Evolutionary conservation across 2,113 vertebrate species (phyloP), one percentile per base, ranked within the genome.

Genomic region (Hemicordylus capensis): DNA sequence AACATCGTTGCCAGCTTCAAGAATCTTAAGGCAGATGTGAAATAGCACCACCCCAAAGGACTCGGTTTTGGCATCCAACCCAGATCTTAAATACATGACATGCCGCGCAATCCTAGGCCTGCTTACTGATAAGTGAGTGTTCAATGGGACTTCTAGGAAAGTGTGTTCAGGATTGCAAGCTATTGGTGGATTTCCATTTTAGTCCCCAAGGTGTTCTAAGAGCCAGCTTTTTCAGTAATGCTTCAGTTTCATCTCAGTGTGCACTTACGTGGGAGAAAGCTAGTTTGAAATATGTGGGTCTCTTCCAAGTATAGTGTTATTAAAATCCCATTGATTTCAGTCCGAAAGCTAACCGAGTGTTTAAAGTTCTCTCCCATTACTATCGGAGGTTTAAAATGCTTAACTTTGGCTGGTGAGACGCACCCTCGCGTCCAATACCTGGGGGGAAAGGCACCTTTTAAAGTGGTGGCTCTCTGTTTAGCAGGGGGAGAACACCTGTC

Each of bases 11-110:
- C 48, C 88, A 72, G 64, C 76, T 67, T 89, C 69, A 88, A 81
- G 74, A 87, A 44, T 14, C 4, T 78, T 88, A 58, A 31, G 81
- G 87, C 91, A 89, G 83, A 58, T 17, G 70, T 88, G 84, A 54
- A 79, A 79, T n/a, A n/a, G n/a, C 14, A 31, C 66, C 22, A 3
- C 64, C 64, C 39, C 64, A 7, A 64, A 34, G 42, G 59, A 15
- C 42, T 74, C n/a, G 46, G 42, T 12, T 59, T 80, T 26, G 34
- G 34, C 34, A 20, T 14, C 42, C 26, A 2, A 20, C 24, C 42
- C 26, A 2, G 22, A 26, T 59, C 54, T 42, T 56, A 5, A 66
- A 42, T 64, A 66, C 8, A 20, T 24, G 22, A 66, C 46, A 37
- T 46, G 58, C 17, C 44, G 39, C 70, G 4, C 48, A 51, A 51